These are phyloP conservation scores for Eidolon helvum DNA, from an alignment of 2,113 vertebrate species.

Conservation along the genomic window DNA sequence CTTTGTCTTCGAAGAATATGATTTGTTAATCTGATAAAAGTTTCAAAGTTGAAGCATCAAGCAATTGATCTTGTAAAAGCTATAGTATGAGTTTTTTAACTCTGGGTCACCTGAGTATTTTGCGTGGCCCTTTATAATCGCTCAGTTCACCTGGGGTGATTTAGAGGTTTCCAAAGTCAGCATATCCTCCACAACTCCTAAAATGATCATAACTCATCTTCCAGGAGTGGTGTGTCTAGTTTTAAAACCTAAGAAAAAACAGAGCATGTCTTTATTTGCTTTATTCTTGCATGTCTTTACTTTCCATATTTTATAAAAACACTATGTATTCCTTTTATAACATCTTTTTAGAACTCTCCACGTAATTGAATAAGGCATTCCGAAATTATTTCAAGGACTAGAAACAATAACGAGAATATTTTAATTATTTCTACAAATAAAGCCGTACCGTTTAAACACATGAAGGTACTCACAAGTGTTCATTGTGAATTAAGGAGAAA, in stretches of 20 bases:
- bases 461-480: neutral
- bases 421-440: neutral
- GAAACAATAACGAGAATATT: neutral
- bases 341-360: neutral
- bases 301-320: neutral
- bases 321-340: neutral
- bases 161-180: neutral
- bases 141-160: neutral
- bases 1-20: neutral
- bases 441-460: neutral
- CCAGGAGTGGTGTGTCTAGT: neutral
- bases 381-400: neutral
- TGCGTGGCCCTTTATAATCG: no score
- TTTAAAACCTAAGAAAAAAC: neutral
- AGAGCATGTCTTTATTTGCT: neutral
- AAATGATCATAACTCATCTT: neutral
- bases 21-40: neutral
- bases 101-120: neutral
- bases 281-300: neutral
- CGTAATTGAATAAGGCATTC: neutral
- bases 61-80: neutral
- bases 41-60: neutral
- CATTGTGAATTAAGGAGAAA: neutral
- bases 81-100: neutral
- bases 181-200: neutral